Conservation (phyloP, 2,888 invertebrate genomes). For the Ischnus inquisitorius region DNA sequence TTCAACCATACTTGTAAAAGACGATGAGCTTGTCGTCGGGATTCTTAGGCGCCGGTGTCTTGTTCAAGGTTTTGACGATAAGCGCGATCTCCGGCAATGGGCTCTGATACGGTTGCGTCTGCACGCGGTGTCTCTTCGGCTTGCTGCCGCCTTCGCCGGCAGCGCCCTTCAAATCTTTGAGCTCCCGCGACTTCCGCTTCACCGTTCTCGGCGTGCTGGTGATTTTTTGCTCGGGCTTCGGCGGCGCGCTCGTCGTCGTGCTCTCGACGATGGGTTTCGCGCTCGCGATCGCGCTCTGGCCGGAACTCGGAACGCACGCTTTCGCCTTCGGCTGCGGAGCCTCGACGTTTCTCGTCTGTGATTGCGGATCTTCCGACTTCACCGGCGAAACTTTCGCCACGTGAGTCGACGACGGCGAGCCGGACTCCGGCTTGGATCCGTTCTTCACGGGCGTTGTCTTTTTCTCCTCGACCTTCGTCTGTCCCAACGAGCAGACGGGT, state of each 20-base stretch:
- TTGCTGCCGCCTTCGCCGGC: conserved; percentile 83
- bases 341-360: conserved; percentile 56
- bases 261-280: conserved; percentile 67
- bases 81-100: conserved; percentile 92
- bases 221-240: conserved; percentile 80
- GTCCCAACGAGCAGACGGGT: conserved; percentile 70
- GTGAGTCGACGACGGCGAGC: conserved; percentile 34
- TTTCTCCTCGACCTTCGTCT: conserved; percentile 79
- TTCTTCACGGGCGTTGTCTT: conserved; percentile 78
- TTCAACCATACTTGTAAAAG: conserved; percentile 91
- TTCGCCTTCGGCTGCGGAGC: conserved; percentile 47
- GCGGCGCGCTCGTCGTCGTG: conserved; percentile 78
- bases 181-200: conserved; percentile 82
- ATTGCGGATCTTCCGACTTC: conserved; percentile 62
- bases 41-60: conserved; percentile 86
- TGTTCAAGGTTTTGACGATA: conserved; percentile 91
- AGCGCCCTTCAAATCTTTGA: conserved; percentile 80
- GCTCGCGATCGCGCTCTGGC: conserved; percentile 39
- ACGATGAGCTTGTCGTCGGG: conserved; percentile 93
- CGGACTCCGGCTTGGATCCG: conserved; percentile 75
- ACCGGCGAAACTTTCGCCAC: conserved; percentile 66
- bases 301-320: conserved; percentile 24
- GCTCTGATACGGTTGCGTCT: conserved; percentile 94
- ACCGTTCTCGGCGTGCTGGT: conserved; percentile 76
- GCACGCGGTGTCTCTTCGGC: conserved; percentile 87